phyloP scores from a whole-genome alignment of 2,888 invertebrate species.

The Toxonevra muliebris region DNA sequence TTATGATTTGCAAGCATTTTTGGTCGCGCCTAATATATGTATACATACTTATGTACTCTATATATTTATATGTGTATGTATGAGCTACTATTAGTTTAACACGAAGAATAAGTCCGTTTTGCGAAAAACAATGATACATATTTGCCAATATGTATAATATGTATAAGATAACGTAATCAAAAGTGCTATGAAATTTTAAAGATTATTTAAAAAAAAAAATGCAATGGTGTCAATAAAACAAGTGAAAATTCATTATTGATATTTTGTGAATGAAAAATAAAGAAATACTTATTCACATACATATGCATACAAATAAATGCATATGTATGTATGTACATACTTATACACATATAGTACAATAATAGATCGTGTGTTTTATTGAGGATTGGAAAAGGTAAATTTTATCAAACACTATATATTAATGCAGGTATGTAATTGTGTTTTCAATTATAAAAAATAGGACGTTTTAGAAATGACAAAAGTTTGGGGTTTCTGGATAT shows the following conservation, averaged over 20 bases:
- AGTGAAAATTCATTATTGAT: too few relatives aligned
- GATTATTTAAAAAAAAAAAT: too few relatives aligned
- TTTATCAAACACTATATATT: background rate
- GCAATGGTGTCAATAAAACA: too few relatives aligned
- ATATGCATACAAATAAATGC: background rate
- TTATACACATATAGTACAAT: background rate
- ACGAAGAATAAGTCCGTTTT: too few relatives aligned
- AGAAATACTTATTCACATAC: background rate
- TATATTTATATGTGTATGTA: slow-evolving; percentile 1
- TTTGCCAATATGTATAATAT: too few relatives aligned
- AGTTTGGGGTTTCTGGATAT: too few relatives aligned
- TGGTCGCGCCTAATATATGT: background rate
- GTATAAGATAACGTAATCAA: too few relatives aligned
- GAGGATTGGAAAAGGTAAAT: too few relatives aligned
- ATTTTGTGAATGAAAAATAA: too few relatives aligned
- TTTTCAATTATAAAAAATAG: background rate
- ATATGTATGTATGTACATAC: background rate
- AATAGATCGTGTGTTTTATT: too few relatives aligned
- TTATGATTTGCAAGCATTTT: background rate
- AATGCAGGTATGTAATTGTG: background rate
- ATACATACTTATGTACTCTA: background rate
- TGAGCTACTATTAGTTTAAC: background rate
- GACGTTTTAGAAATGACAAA: background rate
- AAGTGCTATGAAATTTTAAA: too few relatives aligned
- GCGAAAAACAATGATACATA: too few relatives aligned